Evolutionary conservation across 2,113 vertebrate species (phyloP).

Genomic region (Zapornia atra): DNA sequence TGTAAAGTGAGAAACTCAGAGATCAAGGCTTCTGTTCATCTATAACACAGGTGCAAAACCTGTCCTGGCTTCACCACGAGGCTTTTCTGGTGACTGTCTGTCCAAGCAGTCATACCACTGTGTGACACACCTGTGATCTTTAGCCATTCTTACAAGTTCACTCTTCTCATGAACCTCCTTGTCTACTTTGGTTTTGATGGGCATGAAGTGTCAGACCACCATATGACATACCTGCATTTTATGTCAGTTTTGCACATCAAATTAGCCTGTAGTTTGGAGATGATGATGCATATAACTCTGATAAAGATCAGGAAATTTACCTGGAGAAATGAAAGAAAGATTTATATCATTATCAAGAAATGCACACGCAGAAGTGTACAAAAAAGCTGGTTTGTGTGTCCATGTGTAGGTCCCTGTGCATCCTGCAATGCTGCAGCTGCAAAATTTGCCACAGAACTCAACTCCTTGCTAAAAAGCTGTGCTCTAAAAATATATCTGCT

Average conservation of each 20-base stretch:
- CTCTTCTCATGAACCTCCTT: not conserved
- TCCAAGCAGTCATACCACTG: not conserved
- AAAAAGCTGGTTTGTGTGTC: not conserved
- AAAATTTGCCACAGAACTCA: not conserved
- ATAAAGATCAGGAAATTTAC: conserved; percentile 90
- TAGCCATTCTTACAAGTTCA: not conserved
- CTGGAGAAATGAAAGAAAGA: conserved; percentile 60
- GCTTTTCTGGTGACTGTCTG: not conserved
- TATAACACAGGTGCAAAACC: not conserved
- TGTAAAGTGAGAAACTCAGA: not conserved
- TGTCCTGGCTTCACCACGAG: not conserved
- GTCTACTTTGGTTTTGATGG: not conserved
- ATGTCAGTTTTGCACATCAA: conserved; percentile 89
- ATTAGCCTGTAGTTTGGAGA: conserved; percentile 88
- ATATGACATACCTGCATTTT: conserved; percentile 85
- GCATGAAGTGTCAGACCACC: not conserved
- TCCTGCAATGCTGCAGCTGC: not conserved
- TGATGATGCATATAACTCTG: conserved; percentile 86
- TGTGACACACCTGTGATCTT: not conserved
- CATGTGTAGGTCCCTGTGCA: not conserved
- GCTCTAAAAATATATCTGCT: not conserved
- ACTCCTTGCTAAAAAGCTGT: not conserved
- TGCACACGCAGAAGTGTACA: not conserved
- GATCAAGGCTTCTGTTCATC: not conserved
- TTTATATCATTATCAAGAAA: not conserved